phyloP scores from a whole-genome alignment of 2,888 invertebrate species.

The Eupithecia subumbrata region DNA sequence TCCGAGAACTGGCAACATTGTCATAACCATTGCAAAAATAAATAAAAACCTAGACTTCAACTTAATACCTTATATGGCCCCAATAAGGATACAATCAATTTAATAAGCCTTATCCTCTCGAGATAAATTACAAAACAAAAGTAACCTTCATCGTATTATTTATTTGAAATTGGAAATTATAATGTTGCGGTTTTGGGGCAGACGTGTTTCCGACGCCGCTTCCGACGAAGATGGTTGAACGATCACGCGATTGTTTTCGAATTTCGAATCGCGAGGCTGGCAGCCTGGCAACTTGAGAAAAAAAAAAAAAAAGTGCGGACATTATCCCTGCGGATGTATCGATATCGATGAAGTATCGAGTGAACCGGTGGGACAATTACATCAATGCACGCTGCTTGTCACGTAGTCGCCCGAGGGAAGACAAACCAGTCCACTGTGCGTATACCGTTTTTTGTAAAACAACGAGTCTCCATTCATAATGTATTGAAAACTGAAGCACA shows the following conservation, averaged over 20 bases:
- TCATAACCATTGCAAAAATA: slow-evolving; percentile 51
- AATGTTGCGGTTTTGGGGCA: slow-evolving; percentile 77
- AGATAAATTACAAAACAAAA: slow-evolving; percentile 60
- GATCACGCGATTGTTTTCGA: slow-evolving; percentile 73
- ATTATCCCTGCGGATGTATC: slow-evolving; percentile 65
- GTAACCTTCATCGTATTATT: slow-evolving; percentile 73
- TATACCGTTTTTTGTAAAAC: slow-evolving; percentile 75
- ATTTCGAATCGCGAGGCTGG: slow-evolving; percentile 55
- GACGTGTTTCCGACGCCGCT: slow-evolving; percentile 79
- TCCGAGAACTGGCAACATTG: slow-evolving; percentile 59
- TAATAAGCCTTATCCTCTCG: slow-evolving; percentile 57
- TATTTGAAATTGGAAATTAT: slow-evolving; percentile 81
- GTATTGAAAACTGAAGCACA: slow-evolving; percentile 70
- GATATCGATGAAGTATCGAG: slow-evolving; percentile 58
- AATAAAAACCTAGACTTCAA: slow-evolving; percentile 41
- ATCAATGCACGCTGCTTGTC: slow-evolving; percentile 70
- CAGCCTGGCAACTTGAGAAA: slow-evolving; percentile 21
- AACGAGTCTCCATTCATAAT: slow-evolving; percentile 82
- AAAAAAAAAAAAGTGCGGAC: slow-evolving; percentile 55
- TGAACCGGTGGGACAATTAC: slow-evolving; percentile 72
- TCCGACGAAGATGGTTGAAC: slow-evolving; percentile 68
- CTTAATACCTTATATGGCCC: slow-evolving; percentile 48
- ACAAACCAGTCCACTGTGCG: slow-evolving; percentile 71
- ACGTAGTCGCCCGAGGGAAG: slow-evolving; percentile 67
- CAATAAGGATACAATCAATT: slow-evolving; percentile 56